Evolutionary conservation across 2,113 vertebrate species (phyloP).

Genomic region (Telmatochromis sp.): DNA sequence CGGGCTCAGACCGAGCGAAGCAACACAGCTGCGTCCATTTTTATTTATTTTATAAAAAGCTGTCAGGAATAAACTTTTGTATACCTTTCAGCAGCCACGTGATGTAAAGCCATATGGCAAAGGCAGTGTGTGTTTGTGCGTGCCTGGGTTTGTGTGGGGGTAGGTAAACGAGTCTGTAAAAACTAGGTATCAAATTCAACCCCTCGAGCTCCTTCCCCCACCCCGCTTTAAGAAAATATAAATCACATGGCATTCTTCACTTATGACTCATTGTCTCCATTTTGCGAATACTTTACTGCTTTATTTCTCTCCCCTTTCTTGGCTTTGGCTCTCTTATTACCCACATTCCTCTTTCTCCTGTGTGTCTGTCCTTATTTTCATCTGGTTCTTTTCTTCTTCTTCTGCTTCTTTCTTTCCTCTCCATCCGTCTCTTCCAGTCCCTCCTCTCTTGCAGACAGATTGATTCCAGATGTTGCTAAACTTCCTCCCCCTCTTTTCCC

Average conservation of each 20-base stretch:
- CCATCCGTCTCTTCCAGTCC: not conserved
- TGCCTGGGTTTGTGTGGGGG: not conserved
- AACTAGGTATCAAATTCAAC: conserved; percentile 50
- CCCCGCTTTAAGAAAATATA: conserved; percentile 57
- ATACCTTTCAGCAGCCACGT: not conserved
- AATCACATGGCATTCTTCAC: conserved; percentile 68
- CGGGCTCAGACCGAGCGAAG: not conserved
- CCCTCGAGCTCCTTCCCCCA: conserved; percentile 7
- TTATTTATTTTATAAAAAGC: not conserved
- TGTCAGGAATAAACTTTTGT: not conserved
- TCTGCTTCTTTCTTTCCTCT: not conserved
- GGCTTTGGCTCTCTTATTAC: conserved; percentile 16
- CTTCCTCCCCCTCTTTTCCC: conserved; percentile 26
- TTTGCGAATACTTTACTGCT: conserved; percentile 24
- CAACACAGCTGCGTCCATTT: not conserved
- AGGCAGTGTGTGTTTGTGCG: not conserved
- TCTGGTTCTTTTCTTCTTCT: conserved; percentile 8
- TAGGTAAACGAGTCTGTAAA: conserved; percentile 3
- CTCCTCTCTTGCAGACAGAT: conserved; percentile 52
- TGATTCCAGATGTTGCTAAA: conserved; percentile 74
- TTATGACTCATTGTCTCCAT: conserved; percentile 68
- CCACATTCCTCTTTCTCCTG: conserved; percentile 38
- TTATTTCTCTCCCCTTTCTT: conserved; percentile 23
- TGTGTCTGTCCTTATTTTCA: conserved; percentile 33
- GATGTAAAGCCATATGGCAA: not conserved